Percentiles rank a stretch among this genome's conserved stretches.
Evolutionary conservation across 2,888 invertebrate genomes (phyloP).

Genomic region (Girardia tigrina): DNA sequence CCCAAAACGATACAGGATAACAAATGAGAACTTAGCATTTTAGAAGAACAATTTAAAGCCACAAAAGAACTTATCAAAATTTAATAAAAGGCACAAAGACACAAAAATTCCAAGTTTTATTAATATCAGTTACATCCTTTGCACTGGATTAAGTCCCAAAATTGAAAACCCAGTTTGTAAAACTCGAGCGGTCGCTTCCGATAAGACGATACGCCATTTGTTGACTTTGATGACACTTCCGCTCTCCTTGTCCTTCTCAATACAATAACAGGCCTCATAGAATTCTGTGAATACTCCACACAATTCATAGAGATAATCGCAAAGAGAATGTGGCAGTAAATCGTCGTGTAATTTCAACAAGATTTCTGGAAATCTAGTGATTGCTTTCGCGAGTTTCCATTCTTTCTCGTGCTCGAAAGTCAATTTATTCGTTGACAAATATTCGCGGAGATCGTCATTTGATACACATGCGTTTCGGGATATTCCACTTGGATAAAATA

Average conservation of each 20-base stretch:
- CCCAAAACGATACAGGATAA: too few relatives aligned
- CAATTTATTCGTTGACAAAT: constrained; percentile 56
- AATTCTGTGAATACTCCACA: constrained; percentile 85
- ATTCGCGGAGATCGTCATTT: constrained; percentile 54
- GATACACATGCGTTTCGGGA: constrained; percentile 50
- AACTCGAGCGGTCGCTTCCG: constrained; percentile 75
- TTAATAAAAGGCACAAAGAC: too few relatives aligned
- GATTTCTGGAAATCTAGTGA: constrained; percentile 56
- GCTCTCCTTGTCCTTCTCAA: constrained; percentile 67
- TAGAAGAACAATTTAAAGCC: too few relatives aligned
- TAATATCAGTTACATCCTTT: constrained; percentile 83
- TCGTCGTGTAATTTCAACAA: constrained; percentile 68
- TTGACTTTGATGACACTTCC: constrained; percentile 62
- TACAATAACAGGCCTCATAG: constrained; percentile 89
- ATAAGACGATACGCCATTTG: constrained; percentile 70
- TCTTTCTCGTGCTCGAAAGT: constrained; percentile 77
- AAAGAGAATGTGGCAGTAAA: constrained; percentile 69
- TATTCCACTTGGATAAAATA: constrained; percentile 58
- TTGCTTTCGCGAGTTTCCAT: constrained; percentile 73
- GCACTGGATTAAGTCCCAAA: constrained; percentile 75
- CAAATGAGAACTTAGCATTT: too few relatives aligned
- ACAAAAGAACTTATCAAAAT: too few relatives aligned
- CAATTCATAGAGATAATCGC: constrained; percentile 86
- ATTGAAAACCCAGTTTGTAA: constrained; percentile 76
- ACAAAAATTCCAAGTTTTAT: too few relatives aligned